These are phyloP conservation scores for Microchrysa polita DNA, from an alignment of 2,888 invertebrate genomes.

Conservation along the genomic window DNA sequence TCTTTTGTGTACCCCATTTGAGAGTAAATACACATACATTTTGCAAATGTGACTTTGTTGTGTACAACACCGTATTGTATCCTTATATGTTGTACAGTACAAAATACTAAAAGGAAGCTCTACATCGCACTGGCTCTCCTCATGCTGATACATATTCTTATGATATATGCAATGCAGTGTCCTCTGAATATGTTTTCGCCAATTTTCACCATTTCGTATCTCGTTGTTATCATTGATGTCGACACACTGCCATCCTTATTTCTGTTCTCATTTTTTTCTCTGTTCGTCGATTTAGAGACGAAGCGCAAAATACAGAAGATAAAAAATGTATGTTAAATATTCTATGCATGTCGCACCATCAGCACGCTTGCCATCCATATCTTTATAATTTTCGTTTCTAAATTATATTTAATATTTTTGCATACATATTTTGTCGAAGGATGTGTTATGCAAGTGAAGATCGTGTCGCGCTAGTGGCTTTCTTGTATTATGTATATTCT, in stretches of 20 bases:
- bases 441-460: conserved; percentile 32
- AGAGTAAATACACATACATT: too few relatives aligned
- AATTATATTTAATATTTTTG: conserved; percentile 47
- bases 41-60: too few relatives aligned
- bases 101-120: too few relatives aligned
- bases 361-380: conserved; percentile 30
- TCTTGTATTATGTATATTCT: background rate
- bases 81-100: too few relatives aligned
- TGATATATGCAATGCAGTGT: conserved; percentile 8
- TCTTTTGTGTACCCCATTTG: too few relatives aligned
- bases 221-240: conserved; percentile 13
- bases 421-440: conserved; percentile 28
- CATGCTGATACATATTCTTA: background rate
- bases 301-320: background rate
- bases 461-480: background rate
- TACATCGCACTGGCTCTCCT: background rate
- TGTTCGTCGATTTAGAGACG: background rate
- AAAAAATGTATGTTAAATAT: conserved; percentile 43
- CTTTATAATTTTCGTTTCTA: conserved; percentile 35
- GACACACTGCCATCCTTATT: conserved; percentile 8
- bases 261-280: too few relatives aligned
- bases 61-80: too few relatives aligned
- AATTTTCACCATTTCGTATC: background rate
- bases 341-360: conserved; percentile 38
- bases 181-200: conserved; percentile 9